phyloP scores from a whole-genome alignment of 2,797 vertebrate genomes.

The Molothrus ater region DNA sequence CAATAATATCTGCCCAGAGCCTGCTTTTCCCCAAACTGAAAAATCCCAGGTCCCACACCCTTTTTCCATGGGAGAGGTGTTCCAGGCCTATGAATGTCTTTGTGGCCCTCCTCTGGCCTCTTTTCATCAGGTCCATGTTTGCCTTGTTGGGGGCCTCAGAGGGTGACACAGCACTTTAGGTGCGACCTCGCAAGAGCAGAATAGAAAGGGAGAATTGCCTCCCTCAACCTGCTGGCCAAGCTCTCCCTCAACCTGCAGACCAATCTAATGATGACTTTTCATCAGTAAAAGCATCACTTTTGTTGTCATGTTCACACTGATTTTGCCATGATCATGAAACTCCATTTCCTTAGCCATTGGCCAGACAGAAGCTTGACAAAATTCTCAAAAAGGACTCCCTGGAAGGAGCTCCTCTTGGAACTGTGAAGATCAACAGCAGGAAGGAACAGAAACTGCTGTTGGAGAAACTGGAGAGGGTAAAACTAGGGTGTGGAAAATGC shows the following conservation, averaged over 20 bases:
- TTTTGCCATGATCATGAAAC: not conserved
- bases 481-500: conserved; percentile 76
- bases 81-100: not conserved
- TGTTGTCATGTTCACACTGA: not conserved
- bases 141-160: not conserved
- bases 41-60: not conserved
- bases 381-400: conserved; percentile 86
- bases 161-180: not conserved
- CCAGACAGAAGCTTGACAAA: conserved; percentile 85
- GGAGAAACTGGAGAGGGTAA: conserved; percentile 81
- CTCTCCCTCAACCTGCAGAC: not conserved
- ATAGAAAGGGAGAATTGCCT: not conserved
- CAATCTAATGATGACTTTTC: not conserved
- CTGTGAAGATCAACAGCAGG: conserved; percentile 81
- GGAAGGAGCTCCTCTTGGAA: conserved; percentile 87
- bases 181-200: not conserved
- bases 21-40: not conserved
- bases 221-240: not conserved
- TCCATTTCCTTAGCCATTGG: conserved; percentile 65
- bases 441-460: conserved; percentile 82
- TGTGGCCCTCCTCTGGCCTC: not conserved
- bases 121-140: not conserved
- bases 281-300: not conserved
- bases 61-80: not conserved
- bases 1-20: not conserved